Evolutionary conservation across 2,113 vertebrate genomes (phyloP), one percentile per base, ranked within the genome.

Genomic region (Gobiocypris rarus): DNA sequence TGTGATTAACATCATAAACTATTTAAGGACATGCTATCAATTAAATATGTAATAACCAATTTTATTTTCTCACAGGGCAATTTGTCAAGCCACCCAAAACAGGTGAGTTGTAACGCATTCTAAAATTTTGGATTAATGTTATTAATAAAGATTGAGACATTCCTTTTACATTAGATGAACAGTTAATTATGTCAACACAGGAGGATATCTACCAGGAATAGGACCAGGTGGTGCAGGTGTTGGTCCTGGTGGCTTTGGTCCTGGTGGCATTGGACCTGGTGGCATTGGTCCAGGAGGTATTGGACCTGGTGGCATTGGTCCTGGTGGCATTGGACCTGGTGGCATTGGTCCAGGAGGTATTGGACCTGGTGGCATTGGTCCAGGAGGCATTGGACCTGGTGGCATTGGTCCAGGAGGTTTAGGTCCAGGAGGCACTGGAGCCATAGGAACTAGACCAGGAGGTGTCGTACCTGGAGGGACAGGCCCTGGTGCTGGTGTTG

Each of bases 61-160:
- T 48, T 54, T 17, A n/a, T 89, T 76, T 81, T 71, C 17, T 54
- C 41, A 50, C 82, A 90, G 91, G 87, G 73, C 85, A 14, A 76
- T 38, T 22, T 73, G 61, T 86, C 79, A 92, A 92, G 54, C 89
- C 90, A 79, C 84, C 89, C 10, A 93, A 93, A 92, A 88, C 90
- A 87, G 90, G 93, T 92, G 69, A 61, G 87, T 41, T 65, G 61
- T 63, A 0, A 58, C 13, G 0, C 24, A 4, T 17, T 2, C 26
- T 70, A 3, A 13, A 71, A n/a, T 43, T 10, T 13, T 31, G 11
- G 13, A 71, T 59, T 67, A 1, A 48, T 61, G 28, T 65, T 61
- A 56, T 31, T 50, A 34, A n/a, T 67, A n/a, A 22, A 41, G 6
- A 67, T 28, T 86, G 56, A 78, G 13, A 9, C 15, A 78, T 31